These are phyloP conservation scores for Chrysemys picta DNA, from an alignment of 2,113 vertebrate genomes.

Conservation along the genomic window DNA sequence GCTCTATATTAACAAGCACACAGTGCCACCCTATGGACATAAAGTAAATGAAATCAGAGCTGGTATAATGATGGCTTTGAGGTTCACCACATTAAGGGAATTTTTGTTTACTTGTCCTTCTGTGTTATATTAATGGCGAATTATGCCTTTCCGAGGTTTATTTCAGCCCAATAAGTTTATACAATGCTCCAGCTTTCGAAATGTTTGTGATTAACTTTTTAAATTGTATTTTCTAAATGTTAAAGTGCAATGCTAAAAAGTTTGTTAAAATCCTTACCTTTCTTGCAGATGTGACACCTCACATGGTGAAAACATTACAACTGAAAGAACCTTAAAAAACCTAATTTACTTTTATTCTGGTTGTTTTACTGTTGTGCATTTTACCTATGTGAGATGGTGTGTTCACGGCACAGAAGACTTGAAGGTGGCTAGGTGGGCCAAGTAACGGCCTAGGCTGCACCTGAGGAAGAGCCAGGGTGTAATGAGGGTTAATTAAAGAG, in stretches of 20 bases:
- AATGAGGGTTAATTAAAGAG: too few relatives aligned
- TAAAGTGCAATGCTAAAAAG: background rate
- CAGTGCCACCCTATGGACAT: background rate
- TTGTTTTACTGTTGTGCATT: background rate
- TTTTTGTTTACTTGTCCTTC: accelerated
- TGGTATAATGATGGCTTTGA: background rate
- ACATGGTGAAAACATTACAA: background rate
- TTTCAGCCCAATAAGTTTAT: accelerated
- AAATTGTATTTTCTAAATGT: background rate
- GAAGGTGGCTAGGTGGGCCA: too few relatives aligned
- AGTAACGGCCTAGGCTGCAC: too few relatives aligned
- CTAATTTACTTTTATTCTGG: accelerated
- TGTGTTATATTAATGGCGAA: background rate
- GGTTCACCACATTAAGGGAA: accelerated
- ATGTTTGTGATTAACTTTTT: background rate
- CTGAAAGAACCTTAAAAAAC: accelerated
- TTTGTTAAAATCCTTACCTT: background rate
- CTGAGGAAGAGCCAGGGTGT: too few relatives aligned
- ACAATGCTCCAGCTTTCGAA: background rate
- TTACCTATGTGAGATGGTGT: accelerated
- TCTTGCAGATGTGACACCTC: accelerated
- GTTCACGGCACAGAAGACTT: too few relatives aligned
- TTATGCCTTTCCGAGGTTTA: background rate
- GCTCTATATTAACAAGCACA: background rate
- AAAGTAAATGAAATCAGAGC: background rate